These are phyloP conservation scores for Theocolax elegans DNA, from an alignment of 1,140 invertebrate species.

Conservation along the genomic window DNA sequence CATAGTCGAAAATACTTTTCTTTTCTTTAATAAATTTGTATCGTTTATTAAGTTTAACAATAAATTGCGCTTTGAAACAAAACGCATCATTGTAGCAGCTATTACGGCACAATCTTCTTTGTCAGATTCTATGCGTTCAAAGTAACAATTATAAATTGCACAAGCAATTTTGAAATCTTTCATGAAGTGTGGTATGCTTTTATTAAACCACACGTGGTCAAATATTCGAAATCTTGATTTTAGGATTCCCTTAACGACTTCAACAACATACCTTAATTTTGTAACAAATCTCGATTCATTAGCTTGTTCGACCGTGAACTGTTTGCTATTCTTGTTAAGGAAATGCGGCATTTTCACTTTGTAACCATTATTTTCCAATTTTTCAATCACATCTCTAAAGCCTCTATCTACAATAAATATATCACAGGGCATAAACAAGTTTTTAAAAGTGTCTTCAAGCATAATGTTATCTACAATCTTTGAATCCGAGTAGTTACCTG, in stretches of 20 bases:
- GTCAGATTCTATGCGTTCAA: not conserved
- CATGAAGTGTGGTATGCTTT: not conserved
- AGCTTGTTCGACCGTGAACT: not conserved
- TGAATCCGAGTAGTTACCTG: not conserved
- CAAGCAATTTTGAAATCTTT: no score
- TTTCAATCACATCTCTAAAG: not conserved
- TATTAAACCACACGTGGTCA: not conserved
- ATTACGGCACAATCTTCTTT: not conserved
- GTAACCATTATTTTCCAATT: not conserved
- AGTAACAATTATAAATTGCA: not conserved
- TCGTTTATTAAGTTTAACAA: not conserved
- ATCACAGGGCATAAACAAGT: not conserved
- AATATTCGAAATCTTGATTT: not conserved
- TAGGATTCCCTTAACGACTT: not conserved
- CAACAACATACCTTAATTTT: not conserved
- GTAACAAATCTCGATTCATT: not conserved
- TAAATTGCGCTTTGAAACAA: not conserved
- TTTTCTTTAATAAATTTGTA: not conserved
- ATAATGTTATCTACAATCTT: not conserved
- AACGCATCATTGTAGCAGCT: not conserved
- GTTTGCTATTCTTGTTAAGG: not conserved
- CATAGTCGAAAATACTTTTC: not conserved
- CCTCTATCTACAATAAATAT: no score
- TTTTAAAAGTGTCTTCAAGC: not conserved
- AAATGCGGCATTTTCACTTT: not conserved